A percentile compares a stretch with the other conserved stretches of the same genome.
Conservation (phyloP, 2,113 vertebrate genomes). For the Dasypus novemcinctus region DNA sequence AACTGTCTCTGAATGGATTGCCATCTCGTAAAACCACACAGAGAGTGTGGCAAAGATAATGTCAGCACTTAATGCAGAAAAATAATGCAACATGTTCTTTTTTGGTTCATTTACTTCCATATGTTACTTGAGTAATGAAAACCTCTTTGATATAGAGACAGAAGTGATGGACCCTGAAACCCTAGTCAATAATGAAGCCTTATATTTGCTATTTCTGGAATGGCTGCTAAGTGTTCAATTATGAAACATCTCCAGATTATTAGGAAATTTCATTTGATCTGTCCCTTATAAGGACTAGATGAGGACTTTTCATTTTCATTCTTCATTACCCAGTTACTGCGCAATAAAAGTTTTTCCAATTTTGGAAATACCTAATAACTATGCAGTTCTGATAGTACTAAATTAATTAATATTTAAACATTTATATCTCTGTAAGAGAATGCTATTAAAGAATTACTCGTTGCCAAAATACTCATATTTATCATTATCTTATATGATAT, state of each 20-base stretch:
- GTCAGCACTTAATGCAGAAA: conserved; percentile 68
- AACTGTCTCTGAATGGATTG: conserved; percentile 74
- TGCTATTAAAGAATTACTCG: conserved; percentile 72
- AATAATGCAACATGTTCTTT: conserved; percentile 70
- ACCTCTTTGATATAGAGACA: conserved; percentile 70
- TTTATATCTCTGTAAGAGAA: conserved; percentile 73
- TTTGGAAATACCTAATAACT: conserved; percentile 72
- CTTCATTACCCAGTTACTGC: conserved; percentile 46
- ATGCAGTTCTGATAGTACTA: conserved; percentile 64
- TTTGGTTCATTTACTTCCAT: conserved; percentile 77
- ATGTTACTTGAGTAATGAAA: conserved; percentile 76
- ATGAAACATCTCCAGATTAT: conserved; percentile 72
- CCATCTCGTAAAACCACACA: conserved; percentile 70
- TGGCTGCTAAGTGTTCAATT: conserved; percentile 75
- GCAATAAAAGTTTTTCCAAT: conserved; percentile 64
- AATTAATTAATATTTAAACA: conserved; percentile 80
- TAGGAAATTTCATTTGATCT: conserved; percentile 61
- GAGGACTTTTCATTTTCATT: conserved; percentile 34
- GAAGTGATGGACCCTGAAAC: conserved; percentile 54
- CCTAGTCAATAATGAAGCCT: conserved; percentile 72
- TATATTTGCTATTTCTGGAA: conserved; percentile 74
- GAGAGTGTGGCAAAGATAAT: conserved; percentile 65
- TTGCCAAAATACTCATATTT: conserved; percentile 70
- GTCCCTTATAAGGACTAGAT: not conserved
- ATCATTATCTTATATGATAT: conserved; percentile 73